Conservation (phyloP, 1,140 invertebrate genomes). For the Paramacrobiotus metropolitanus region DNA sequence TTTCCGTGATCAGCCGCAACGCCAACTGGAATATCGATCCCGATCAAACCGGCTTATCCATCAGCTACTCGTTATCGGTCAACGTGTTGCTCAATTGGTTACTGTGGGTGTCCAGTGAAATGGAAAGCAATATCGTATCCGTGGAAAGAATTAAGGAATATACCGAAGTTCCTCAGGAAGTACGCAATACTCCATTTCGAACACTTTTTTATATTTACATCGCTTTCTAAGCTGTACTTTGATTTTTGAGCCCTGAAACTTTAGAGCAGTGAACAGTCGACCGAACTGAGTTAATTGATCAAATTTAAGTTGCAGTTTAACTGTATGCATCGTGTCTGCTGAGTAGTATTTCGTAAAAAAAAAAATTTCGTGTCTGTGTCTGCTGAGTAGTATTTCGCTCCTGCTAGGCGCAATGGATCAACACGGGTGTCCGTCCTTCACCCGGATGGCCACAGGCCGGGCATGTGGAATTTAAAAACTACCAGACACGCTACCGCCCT, state of each 20-base stretch:
- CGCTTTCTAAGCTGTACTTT: too few species aligned
- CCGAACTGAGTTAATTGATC: too few species aligned
- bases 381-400: too few species aligned
- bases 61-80: slow-evolving; percentile 31
- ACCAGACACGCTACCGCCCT: too few species aligned
- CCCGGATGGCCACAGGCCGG: slow-evolving; percentile 22
- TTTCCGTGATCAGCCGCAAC: slow-evolving; percentile 24
- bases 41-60: slow-evolving; percentile 29
- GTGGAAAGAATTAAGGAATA: slow-evolving; percentile 16
- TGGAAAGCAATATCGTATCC: slow-evolving; percentile 14
- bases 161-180: slow-evolving; percentile 11
- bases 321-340: too few species aligned
- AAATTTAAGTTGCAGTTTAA: too few species aligned
- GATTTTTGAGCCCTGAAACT: too few species aligned
- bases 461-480: slow-evolving; percentile 19
- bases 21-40: slow-evolving; percentile 18
- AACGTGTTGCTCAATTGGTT: slow-evolving; percentile 12
- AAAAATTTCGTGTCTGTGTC: too few species aligned
- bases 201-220: too few species aligned
- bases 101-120: slow-evolving; percentile 10
- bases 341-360: too few species aligned
- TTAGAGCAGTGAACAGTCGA: too few species aligned
- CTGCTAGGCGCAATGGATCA: slow-evolving; percentile 5
- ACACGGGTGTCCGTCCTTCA: slow-evolving; percentile 4
- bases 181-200: too few species aligned